Percentiles rank a stretch among this genome's conserved stretches.
Evolutionary conservation across 2,797 vertebrate genomes (phyloP).

Genomic region (Micrastur ruficollis): DNA sequence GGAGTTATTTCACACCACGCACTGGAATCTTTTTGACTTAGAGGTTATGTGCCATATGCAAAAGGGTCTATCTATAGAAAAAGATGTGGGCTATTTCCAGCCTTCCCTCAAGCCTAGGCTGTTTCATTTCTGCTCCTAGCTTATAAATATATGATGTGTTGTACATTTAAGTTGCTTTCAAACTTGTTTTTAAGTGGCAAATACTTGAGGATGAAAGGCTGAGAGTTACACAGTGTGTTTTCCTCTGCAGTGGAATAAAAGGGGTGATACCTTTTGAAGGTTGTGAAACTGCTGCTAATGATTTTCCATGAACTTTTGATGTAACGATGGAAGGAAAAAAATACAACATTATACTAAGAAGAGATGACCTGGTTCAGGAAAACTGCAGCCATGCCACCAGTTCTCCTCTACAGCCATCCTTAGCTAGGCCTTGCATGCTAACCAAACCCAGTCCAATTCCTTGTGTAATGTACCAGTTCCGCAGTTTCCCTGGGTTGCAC

Average conservation of each 20-base stretch:
- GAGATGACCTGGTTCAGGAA: background rate
- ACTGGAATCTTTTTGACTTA: background rate
- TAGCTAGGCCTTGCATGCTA: background rate
- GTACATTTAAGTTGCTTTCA: background rate
- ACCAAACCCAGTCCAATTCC: background rate
- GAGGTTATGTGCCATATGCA: background rate
- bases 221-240: background rate
- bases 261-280: conserved; percentile 18
- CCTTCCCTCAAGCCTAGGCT: background rate
- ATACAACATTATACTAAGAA: background rate
- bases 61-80: background rate
- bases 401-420: background rate
- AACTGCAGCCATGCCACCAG: background rate
- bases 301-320: conserved; percentile 41
- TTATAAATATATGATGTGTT: conserved; percentile 12
- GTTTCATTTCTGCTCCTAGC: conserved; percentile 16
- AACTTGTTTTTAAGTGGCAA: conserved; percentile 40
- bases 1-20: background rate
- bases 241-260: conserved; percentile 1
- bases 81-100: background rate
- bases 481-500: background rate
- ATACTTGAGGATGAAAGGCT: conserved; percentile 39
- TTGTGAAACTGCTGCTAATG: background rate
- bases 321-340: background rate
- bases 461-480: background rate